Percentiles rank a stretch among this genome's conserved stretches.
Conservation (phyloP, 2,113 vertebrate genomes). For the Scytalopus superciliaris region DNA sequence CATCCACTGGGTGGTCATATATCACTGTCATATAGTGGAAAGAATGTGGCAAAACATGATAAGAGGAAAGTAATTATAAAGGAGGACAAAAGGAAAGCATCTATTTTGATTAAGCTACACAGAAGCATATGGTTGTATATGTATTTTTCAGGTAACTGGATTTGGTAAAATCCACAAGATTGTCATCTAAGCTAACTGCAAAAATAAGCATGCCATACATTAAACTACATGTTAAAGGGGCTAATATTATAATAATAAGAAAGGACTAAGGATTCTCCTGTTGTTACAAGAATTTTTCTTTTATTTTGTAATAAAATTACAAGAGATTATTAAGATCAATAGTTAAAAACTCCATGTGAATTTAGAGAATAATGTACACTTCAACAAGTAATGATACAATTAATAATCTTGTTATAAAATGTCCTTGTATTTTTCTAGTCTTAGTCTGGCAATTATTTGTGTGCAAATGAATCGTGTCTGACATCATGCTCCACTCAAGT, state of each 20-base stretch:
- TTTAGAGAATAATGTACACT: background rate
- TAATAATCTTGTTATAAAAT: background rate
- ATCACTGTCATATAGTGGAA: slow-evolving; percentile 17
- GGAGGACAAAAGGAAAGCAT: background rate
- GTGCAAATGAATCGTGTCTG: background rate
- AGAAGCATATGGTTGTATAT: background rate
- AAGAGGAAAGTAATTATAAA: background rate
- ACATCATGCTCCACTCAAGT: background rate
- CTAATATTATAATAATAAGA: background rate
- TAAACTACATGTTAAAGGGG: background rate
- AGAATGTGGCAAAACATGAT: background rate
- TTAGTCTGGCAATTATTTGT: background rate
- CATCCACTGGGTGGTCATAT: background rate
- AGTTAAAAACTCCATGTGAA: background rate
- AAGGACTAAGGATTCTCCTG: background rate
- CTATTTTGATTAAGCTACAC: background rate
- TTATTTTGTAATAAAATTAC: background rate
- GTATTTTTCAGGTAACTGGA: background rate
- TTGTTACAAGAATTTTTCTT: background rate
- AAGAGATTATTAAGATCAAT: background rate
- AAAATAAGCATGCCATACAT: background rate
- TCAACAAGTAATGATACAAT: background rate
- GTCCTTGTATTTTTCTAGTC: background rate
- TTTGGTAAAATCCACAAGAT: background rate
- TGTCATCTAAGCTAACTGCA: background rate